Conservation (phyloP, 1,140 invertebrate genomes). For the Telenomus remus region DNA sequence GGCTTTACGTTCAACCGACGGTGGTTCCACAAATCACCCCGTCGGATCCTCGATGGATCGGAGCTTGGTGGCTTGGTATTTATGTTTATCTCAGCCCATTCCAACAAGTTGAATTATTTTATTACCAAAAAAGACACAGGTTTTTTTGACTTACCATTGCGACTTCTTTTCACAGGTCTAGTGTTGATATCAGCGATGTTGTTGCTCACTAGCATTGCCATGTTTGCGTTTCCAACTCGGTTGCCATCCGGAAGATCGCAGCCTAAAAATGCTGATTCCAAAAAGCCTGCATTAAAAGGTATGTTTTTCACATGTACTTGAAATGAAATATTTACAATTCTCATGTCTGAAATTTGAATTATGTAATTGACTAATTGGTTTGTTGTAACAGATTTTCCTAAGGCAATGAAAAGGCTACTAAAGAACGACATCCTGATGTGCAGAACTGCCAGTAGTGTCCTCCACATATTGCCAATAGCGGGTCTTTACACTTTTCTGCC, state of each 20-base stretch:
- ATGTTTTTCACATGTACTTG: slow-evolving; percentile 2
- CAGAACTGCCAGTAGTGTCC: slow-evolving; percentile 89
- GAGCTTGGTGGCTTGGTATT: slow-evolving; percentile 93
- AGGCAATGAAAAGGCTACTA: slow-evolving; percentile 88
- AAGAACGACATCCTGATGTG: slow-evolving; percentile 94
- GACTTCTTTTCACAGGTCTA: slow-evolving; percentile 75
- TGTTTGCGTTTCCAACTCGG: slow-evolving; percentile 91
- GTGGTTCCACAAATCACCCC: slow-evolving; percentile 85
- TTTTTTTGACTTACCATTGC: too few species aligned
- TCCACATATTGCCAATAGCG: slow-evolving; percentile 92
- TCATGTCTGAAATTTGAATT: not conserved
- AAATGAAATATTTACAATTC: too few species aligned
- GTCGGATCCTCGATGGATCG: slow-evolving; percentile 92
- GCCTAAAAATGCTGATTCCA: slow-evolving; percentile 72
- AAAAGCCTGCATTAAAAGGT: slow-evolving; percentile 79
- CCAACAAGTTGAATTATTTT: too few species aligned
- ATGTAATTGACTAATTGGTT: not conserved
- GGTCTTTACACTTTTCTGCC: slow-evolving; percentile 95
- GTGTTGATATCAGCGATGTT: slow-evolving; percentile 87
- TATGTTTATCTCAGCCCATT: not conserved
- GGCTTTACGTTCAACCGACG: slow-evolving; percentile 88
- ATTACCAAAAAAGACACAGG: too few species aligned
- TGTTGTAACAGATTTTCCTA: slow-evolving; percentile 84
- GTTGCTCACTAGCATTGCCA: slow-evolving; percentile 86
- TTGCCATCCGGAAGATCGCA: slow-evolving; percentile 76